Evolutionary conservation across 2,113 vertebrate species (phyloP).

Genomic region (Phalacrocorax aristotelis): DNA sequence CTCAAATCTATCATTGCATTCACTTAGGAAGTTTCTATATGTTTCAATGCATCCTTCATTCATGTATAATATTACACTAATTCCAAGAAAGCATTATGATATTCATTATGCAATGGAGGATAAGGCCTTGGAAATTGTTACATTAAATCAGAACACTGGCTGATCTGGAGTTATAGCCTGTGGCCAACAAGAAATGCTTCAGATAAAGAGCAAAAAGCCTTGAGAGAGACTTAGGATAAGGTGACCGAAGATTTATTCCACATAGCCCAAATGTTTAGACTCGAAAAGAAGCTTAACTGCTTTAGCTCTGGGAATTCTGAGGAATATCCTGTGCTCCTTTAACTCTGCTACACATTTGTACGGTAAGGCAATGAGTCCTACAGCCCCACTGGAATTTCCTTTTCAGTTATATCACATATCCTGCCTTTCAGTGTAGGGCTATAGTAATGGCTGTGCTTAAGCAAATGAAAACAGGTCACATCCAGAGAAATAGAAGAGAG

Average conservation of each 20-base stretch:
- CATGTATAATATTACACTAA: neutral
- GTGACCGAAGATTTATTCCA: neutral
- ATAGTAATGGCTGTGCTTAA: neutral
- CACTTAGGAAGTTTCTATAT: neutral
- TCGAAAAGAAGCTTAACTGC: neutral
- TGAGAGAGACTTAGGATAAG: neutral
- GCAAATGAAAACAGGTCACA: neutral
- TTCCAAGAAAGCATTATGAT: neutral
- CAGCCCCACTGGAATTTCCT: neutral
- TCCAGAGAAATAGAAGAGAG: neutral
- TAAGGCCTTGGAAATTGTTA: neutral
- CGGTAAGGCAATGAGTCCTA: neutral
- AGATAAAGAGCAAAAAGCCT: neutral
- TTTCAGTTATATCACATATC: neutral
- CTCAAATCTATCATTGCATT: neutral
- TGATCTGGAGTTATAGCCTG: neutral
- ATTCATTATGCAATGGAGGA: neutral
- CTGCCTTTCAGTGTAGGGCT: neutral
- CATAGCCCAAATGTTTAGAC: neutral
- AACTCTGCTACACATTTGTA: neutral
- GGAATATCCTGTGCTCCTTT: neutral
- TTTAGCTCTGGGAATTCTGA: neutral
- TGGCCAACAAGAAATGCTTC: neutral
- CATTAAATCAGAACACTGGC: neutral
- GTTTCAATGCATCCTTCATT: neutral